phyloP scores from a whole-genome alignment of 1,140 invertebrate genomes.

The Ceratina australensis region DNA sequence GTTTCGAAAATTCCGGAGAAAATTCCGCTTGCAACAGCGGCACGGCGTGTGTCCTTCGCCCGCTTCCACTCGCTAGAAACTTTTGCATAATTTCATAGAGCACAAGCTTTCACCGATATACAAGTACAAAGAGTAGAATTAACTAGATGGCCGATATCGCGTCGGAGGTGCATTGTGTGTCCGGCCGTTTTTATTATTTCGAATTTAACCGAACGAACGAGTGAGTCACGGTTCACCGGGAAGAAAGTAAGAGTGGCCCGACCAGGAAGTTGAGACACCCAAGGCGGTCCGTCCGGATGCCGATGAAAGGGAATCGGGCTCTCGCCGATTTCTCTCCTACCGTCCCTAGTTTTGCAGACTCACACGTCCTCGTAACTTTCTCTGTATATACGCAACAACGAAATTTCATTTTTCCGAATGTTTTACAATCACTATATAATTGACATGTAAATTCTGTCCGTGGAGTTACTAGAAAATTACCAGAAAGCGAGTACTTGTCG shows the following conservation, averaged over 20 bases:
- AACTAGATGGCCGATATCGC: no score
- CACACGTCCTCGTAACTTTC: constrained; percentile 31
- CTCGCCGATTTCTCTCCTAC: constrained; percentile 46
- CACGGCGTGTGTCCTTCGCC: constrained; percentile 15
- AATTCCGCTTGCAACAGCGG: constrained; percentile 7
- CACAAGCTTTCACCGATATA: constrained; percentile 24
- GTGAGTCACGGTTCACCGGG: constrained; percentile 64
- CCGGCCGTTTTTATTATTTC: background rate
- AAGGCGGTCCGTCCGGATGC: constrained; percentile 72
- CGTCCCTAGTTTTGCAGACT: background rate
- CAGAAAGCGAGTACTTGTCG: no score
- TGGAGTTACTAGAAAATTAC: no score
- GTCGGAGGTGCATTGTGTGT: background rate
- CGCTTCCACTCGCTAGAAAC: constrained; percentile 7
- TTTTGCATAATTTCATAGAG: constrained; percentile 28
- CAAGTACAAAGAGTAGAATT: background rate
- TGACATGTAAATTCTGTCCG: no score
- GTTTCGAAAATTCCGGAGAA: constrained; percentile 33
- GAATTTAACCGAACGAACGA: background rate
- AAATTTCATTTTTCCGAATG: no score
- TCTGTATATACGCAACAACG: constrained; percentile 27
- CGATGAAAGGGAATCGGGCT: constrained; percentile 74
- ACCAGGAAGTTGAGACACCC: constrained; percentile 67
- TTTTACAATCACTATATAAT: no score
- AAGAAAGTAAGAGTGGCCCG: constrained; percentile 75